Conservation (phyloP, 37 sponge, comb jelly and placozoan species). For the Ephydatia muelleri region DNA sequence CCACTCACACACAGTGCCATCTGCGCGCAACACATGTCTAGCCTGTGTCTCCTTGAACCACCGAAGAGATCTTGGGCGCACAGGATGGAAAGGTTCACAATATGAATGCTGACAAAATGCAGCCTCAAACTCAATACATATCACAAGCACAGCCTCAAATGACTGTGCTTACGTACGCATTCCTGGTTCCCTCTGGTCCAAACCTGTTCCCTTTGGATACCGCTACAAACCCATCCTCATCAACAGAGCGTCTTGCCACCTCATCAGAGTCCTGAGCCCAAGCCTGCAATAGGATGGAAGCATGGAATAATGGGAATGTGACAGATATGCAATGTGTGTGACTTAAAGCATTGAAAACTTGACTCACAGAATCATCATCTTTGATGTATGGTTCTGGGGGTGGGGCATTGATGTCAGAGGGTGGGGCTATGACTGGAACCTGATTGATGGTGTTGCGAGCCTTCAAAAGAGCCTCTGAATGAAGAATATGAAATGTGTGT, state of each 20-base stretch:
- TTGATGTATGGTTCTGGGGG: slow-evolving; percentile 42
- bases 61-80: slow-evolving; percentile 49
- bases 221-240: slow-evolving; percentile 47
- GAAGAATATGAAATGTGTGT: too few relatives aligned
- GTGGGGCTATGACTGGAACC: slow-evolving; percentile 38
- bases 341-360: too few relatives aligned
- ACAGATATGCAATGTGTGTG: background rate
- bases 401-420: slow-evolving; percentile 53
- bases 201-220: slow-evolving; percentile 47
- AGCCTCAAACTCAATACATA: background rate
- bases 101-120: background rate
- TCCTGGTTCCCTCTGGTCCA: slow-evolving; percentile 76
- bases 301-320: background rate
- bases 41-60: slow-evolving; percentile 86
- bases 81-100: background rate
- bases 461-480: background rate
- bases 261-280: slow-evolving; percentile 9
- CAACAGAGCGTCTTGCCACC: slow-evolving; percentile 30
- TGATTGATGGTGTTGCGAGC: background rate
- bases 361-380: slow-evolving; percentile 28
- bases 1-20: slow-evolving; percentile 53
- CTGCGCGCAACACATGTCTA: background rate
- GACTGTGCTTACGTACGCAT: slow-evolving; percentile 39
- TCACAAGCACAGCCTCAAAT: background rate
- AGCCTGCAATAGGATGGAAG: background rate